Evolutionary conservation across 2,113 vertebrate genomes (phyloP).

Genomic region (Triplophysa siluroides): DNA sequence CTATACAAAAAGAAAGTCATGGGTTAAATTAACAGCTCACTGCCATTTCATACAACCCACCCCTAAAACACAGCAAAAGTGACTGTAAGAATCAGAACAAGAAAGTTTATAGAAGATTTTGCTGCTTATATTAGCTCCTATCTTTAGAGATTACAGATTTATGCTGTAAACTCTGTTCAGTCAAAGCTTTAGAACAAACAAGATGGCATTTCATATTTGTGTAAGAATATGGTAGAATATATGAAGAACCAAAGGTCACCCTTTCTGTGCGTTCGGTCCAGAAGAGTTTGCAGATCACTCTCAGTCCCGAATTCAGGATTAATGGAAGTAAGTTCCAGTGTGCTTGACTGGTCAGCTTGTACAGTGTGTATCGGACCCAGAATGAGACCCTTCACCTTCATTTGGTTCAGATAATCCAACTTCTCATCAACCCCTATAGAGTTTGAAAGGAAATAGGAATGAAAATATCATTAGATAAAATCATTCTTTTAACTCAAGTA

Average conservation of each 20-base stretch:
- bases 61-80: neutral
- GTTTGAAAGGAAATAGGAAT: neutral
- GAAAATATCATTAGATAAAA: neutral
- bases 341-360: constrained; percentile 36
- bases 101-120: no score
- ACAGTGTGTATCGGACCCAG: constrained; percentile 82
- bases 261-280: constrained; percentile 82
- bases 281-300: constrained; percentile 62
- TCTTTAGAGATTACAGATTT: neutral
- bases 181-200: neutral
- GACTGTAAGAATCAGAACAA: neutral
- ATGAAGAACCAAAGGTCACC: constrained; percentile 60
- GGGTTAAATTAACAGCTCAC: constrained; percentile 1
- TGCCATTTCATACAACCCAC: neutral
- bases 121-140: no score
- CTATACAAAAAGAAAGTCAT: neutral
- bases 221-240: neutral
- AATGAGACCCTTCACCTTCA: constrained; percentile 85
- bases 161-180: neutral
- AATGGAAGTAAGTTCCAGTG: constrained; percentile 65
- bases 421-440: constrained; percentile 70
- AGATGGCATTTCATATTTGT: neutral
- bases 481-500: no score
- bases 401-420: constrained; percentile 73
- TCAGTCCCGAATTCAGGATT: constrained; percentile 54